A percentile compares a stretch with the other conserved stretches of the same genome.
phyloP scores from a whole-genome alignment of 2,113 vertebrate species.

The Notarius lentiginosus region DNA sequence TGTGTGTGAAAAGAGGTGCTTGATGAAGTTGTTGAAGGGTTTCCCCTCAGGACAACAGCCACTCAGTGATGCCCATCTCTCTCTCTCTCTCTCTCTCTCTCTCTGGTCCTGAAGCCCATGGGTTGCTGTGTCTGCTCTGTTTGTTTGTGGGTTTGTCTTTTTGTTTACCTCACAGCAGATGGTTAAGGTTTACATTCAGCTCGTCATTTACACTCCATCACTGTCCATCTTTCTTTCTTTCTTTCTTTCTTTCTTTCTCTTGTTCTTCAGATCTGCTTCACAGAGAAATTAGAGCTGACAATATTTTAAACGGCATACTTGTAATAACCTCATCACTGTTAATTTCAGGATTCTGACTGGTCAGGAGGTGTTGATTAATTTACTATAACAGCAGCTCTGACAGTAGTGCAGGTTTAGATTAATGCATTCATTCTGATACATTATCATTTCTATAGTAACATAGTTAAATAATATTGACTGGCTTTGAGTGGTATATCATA shows the following conservation, averaged over 20 bases:
- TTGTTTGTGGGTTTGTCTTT: constrained; percentile 57
- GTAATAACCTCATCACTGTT: background rate
- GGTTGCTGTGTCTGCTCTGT: constrained; percentile 48
- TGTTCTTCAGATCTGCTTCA: background rate
- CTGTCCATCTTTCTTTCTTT: background rate
- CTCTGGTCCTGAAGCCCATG: background rate
- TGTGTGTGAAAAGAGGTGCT: constrained; percentile 16
- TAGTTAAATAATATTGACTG: background rate
- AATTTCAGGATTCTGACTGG: background rate
- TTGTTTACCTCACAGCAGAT: constrained; percentile 65
- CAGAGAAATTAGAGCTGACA: background rate
- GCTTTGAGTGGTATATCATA: too few relatives aligned
- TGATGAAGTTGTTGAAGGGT: constrained; percentile 49
- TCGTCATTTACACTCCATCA: constrained; percentile 45
- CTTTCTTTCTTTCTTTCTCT: background rate
- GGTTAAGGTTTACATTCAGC: constrained; percentile 54
- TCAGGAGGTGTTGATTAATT: background rate
- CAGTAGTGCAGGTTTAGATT: background rate
- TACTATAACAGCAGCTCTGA: background rate
- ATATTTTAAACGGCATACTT: background rate
- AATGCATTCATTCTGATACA: background rate
- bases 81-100: background rate
- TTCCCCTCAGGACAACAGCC: constrained; percentile 45
- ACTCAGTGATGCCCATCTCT: constrained; percentile 41
- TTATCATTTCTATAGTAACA: background rate